Conservation (phyloP, 2,797 vertebrate species). For the Sebastiscus albofasciatus region DNA sequence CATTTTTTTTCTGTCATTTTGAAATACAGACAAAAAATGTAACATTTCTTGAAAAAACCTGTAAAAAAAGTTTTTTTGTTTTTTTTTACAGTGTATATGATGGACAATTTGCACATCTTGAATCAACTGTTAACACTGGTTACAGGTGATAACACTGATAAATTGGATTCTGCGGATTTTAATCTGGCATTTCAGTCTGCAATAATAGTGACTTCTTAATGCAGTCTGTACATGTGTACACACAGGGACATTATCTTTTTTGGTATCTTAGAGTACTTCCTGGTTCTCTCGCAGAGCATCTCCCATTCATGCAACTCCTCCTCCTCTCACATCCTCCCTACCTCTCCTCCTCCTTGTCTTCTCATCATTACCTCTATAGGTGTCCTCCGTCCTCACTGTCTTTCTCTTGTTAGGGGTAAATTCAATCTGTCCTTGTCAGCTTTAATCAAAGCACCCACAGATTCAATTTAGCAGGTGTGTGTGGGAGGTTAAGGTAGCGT, state of each 20-base stretch:
- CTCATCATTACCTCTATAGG: slow-evolving; percentile 55
- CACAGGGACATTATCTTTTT: not conserved
- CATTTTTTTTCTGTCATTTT: too few relatives aligned
- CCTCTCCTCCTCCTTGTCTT: slow-evolving; percentile 39
- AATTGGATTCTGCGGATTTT: not conserved
- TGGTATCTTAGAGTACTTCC: not conserved
- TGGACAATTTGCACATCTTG: not conserved
- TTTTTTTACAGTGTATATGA: too few relatives aligned
- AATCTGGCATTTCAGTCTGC: not conserved
- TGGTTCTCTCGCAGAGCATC: not conserved
- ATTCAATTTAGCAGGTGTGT: slow-evolving; percentile 78
- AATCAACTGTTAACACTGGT: not conserved
- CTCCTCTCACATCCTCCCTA: slow-evolving; percentile 17
- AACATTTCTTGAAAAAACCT: too few relatives aligned
- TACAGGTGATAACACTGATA: not conserved
- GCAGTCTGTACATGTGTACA: not conserved
- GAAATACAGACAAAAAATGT: too few relatives aligned
- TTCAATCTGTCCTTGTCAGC: slow-evolving; percentile 84
- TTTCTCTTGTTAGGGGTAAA: slow-evolving; percentile 77
- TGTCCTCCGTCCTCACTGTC: slow-evolving; percentile 64
- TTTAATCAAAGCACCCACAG: slow-evolving; percentile 83
- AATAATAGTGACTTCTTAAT: not conserved
- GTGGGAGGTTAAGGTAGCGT: slow-evolving; percentile 72
- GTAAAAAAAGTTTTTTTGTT: too few relatives aligned
- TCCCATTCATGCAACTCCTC: not conserved